These are phyloP conservation scores for Cryptoprocta ferox DNA, from an alignment of 2,797 vertebrate species.

Conservation along the genomic window DNA sequence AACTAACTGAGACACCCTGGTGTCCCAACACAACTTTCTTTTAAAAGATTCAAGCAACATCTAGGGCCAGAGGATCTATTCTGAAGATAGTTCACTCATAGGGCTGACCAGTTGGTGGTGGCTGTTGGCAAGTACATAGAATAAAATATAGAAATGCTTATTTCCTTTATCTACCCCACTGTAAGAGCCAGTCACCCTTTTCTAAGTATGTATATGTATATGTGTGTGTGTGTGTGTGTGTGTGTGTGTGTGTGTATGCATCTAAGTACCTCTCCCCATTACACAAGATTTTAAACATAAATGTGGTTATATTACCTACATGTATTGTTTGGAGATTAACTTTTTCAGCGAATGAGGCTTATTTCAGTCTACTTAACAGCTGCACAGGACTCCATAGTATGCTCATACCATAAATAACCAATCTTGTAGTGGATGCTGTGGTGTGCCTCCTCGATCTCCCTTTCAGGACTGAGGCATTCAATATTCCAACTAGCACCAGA, in stretches of 20 bases:
- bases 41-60: background rate
- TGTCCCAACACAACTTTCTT: background rate
- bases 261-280: background rate
- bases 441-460: rapidly evolving
- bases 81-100: background rate
- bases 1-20: too few relatives aligned
- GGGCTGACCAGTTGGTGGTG: background rate
- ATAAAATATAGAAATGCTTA: background rate
- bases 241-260: background rate
- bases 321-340: background rate
- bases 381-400: background rate
- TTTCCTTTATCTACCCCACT: background rate
- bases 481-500: background rate
- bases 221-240: background rate
- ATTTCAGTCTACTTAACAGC: background rate
- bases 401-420: background rate
- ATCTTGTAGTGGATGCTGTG: too few relatives aligned
- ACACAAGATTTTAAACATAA: background rate
- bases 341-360: background rate
- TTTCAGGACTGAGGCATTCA: background rate
- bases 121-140: background rate
- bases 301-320: background rate
- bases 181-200: background rate
- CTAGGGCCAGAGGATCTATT: background rate
- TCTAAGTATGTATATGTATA: background rate